These are phyloP conservation scores for Lordiphosa andalusiaca DNA, from an alignment of 2,888 invertebrate genomes.

Conservation along the genomic window DNA sequence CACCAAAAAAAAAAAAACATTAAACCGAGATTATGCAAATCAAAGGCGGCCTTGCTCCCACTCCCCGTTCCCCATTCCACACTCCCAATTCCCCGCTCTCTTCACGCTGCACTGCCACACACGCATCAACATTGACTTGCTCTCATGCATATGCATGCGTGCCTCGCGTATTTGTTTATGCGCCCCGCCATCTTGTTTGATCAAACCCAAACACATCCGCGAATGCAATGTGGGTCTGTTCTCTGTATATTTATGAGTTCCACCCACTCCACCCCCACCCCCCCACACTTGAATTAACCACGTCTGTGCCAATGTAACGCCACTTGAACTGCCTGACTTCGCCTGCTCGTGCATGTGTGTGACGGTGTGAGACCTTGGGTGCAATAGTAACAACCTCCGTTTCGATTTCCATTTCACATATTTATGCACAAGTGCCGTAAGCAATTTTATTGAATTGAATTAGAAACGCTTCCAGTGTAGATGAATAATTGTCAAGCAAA, in stretches of 20 bases:
- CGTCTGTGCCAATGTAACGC: conserved; percentile 27
- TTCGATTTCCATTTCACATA: conserved; percentile 23
- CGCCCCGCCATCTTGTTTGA: conserved; percentile 57
- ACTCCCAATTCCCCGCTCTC: neutral
- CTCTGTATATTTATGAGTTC: conserved; percentile 70
- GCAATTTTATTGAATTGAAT: conserved; percentile 66
- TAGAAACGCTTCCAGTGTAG: conserved; percentile 39
- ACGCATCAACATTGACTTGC: conserved; percentile 34
- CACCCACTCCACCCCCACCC: neutral
- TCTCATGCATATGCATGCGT: conserved; percentile 28
- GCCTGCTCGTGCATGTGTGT: conserved; percentile 1
- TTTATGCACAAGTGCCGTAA: conserved; percentile 57
- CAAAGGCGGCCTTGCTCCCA: conserved; percentile 35
- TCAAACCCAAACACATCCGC: conserved; percentile 52
- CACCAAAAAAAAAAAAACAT: conserved; percentile 22
- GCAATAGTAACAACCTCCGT: conserved; percentile 1
- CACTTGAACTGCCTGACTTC: conserved; percentile 4
- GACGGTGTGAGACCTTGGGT: conserved; percentile 5
- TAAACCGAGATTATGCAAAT: conserved; percentile 41
- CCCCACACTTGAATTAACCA: conserved; percentile 24
- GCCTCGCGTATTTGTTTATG: conserved; percentile 36
- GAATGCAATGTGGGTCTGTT: conserved; percentile 36
- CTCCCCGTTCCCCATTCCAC: neutral
- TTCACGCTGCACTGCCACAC: neutral
- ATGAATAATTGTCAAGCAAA: neutral